phyloP scores from a whole-genome alignment of 1,140 invertebrate species.

The Papilio polytes region DNA sequence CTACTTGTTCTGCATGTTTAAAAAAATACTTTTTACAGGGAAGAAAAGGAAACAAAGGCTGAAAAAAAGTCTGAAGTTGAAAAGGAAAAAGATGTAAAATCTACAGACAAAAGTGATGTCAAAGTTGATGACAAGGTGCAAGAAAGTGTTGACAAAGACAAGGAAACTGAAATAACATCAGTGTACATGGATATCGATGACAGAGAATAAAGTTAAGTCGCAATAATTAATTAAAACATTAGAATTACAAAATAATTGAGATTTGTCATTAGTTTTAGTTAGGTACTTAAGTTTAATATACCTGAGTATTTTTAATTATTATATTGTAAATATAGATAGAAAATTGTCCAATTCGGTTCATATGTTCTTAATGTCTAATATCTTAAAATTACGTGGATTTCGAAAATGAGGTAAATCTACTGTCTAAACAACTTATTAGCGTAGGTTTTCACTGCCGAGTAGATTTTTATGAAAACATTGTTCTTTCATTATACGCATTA shows the following conservation, averaged over 20 bases:
- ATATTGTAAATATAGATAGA: constrained; percentile 5
- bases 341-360: not conserved
- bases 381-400: too few relatives aligned
- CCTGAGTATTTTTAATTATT: not conserved
- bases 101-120: constrained; percentile 44
- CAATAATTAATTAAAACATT: not conserved
- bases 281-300: constrained; percentile 4
- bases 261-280: constrained; percentile 14
- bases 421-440: too few relatives aligned
- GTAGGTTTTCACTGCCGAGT: too few relatives aligned
- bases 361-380: not conserved
- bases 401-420: too few relatives aligned
- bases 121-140: constrained; percentile 37
- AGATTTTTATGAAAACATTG: too few relatives aligned
- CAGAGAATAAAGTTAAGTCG: constrained; percentile 51
- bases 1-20: not conserved
- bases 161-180: constrained; percentile 52
- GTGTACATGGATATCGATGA: constrained; percentile 72
- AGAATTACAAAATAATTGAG: not conserved
- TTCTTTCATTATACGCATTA: too few relatives aligned
- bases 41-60: constrained; percentile 26
- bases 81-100: not conserved
- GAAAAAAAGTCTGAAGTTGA: constrained; percentile 9
- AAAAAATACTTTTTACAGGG: constrained; percentile 30
- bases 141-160: constrained; percentile 35